These are phyloP conservation scores for Temnothorax nylanderi DNA, from an alignment of 1,140 invertebrate species.

Conservation along the genomic window DNA sequence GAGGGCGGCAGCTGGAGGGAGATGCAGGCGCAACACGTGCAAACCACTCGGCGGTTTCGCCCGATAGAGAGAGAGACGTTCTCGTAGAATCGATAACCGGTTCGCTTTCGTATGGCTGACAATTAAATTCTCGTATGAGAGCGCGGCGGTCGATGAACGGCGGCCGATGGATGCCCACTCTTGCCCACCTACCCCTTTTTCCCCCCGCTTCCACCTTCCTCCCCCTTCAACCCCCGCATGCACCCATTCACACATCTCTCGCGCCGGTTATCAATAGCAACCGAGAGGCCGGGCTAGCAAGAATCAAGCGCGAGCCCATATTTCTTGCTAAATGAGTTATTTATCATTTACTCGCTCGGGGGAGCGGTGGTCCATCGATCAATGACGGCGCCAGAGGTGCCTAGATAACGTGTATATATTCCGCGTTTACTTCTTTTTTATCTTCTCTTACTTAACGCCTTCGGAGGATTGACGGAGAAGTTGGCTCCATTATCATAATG, in stretches of 20 bases:
- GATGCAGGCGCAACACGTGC: slow-evolving; percentile 56
- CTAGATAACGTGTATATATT: slow-evolving; percentile 32
- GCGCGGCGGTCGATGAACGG: slow-evolving; percentile 58
- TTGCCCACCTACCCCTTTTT: not conserved
- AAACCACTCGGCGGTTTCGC: slow-evolving; percentile 51
- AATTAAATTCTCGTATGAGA: slow-evolving; percentile 78
- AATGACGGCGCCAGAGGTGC: not conserved
- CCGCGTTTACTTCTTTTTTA: not conserved
- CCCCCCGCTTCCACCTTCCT: not conserved
- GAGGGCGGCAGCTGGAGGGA: slow-evolving; percentile 42
- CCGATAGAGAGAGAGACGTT: slow-evolving; percentile 55
- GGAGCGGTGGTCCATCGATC: slow-evolving; percentile 13
- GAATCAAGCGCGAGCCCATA: slow-evolving; percentile 29
- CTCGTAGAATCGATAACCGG: slow-evolving; percentile 75
- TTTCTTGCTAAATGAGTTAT: slow-evolving; percentile 51
- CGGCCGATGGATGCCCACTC: slow-evolving; percentile 34
- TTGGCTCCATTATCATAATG: slow-evolving; percentile 12
- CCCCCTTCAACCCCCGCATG: not conserved
- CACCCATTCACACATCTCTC: slow-evolving; percentile 44
- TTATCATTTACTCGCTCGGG: slow-evolving; percentile 40
- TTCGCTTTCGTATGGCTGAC: slow-evolving; percentile 73
- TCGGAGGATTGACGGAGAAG: not conserved
- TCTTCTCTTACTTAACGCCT: not conserved
- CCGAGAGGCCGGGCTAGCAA: slow-evolving; percentile 13
- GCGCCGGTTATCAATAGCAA: slow-evolving; percentile 38